Evolutionary conservation across 2,797 vertebrate genomes (phyloP).

Genomic region (Epinephelus malabaricus): DNA sequence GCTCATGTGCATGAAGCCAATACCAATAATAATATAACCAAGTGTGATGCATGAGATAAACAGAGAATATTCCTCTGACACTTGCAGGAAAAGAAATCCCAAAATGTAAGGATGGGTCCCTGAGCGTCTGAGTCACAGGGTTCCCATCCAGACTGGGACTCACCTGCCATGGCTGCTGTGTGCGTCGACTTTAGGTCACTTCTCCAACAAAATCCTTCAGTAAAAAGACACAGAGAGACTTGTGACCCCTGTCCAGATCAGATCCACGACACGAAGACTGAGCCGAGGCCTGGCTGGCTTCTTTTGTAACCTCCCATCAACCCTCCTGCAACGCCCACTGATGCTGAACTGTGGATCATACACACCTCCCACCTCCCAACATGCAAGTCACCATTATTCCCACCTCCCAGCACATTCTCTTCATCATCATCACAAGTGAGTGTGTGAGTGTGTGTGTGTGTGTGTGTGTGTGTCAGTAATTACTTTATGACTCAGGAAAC

Average conservation of each 20-base stretch:
- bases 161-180: constrained; percentile 82
- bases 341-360: constrained; percentile 42
- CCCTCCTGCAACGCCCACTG: constrained; percentile 41
- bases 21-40: no score
- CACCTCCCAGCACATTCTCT: neutral
- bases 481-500: constrained; percentile 48
- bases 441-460: constrained; percentile 13
- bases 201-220: constrained; percentile 64
- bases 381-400: constrained; percentile 10
- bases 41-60: neutral
- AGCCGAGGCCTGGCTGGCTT: neutral
- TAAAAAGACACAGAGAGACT: constrained; percentile 38
- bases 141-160: constrained; percentile 46
- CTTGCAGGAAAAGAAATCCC: neutral
- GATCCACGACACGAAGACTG: constrained; percentile 9
- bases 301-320: constrained; percentile 67
- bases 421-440: constrained; percentile 35
- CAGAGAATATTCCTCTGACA: neutral
- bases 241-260: constrained; percentile 6
- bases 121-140: neutral
- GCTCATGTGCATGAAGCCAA: neutral
- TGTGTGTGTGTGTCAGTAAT: constrained; percentile 19
- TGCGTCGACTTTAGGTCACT: constrained; percentile 9
- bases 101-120: neutral
- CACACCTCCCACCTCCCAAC: constrained; percentile 15